phyloP scores from a whole-genome alignment of 2,888 invertebrate species.

The Altica lythri region DNA sequence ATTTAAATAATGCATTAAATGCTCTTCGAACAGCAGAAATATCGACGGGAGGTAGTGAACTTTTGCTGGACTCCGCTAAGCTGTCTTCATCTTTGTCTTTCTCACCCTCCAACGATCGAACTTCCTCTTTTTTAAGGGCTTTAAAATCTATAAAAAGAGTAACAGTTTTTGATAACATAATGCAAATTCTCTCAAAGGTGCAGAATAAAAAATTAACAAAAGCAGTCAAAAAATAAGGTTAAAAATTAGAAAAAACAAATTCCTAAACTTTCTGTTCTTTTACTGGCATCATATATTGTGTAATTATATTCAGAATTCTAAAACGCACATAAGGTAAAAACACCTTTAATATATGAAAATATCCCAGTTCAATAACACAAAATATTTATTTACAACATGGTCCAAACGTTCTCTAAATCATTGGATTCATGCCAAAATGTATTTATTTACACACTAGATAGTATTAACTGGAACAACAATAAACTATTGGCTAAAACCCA shows the following conservation, averaged over 20 bases:
- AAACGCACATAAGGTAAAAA: slow-evolving; percentile 34
- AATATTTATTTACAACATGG: neutral
- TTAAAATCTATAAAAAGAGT: slow-evolving; percentile 56
- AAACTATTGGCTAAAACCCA: slow-evolving; percentile 3
- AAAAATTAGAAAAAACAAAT: too few species aligned
- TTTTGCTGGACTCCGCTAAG: slow-evolving; percentile 57
- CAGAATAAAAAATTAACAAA: too few species aligned
- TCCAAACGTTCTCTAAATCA: neutral
- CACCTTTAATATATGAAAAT: too few species aligned
- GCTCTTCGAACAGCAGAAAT: slow-evolving; percentile 72
- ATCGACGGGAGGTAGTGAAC: slow-evolving; percentile 63
- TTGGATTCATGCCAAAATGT: slow-evolving; percentile 1
- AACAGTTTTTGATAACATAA: too few species aligned
- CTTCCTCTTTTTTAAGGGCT: slow-evolving; percentile 71
- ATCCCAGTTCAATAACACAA: too few species aligned
- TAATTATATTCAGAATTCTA: too few species aligned
- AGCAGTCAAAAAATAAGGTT: too few species aligned
- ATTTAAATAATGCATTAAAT: slow-evolving; percentile 59
- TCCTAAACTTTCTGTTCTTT: too few species aligned
- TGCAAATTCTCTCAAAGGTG: too few species aligned
- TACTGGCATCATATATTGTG: too few species aligned
- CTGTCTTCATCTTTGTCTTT: slow-evolving; percentile 88
- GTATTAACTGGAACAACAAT: slow-evolving; percentile 5
- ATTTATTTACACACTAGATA: neutral
- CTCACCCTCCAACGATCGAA: slow-evolving; percentile 75